Conservation (phyloP, 2,888 invertebrate species). For the Drosophila recens region DNA sequence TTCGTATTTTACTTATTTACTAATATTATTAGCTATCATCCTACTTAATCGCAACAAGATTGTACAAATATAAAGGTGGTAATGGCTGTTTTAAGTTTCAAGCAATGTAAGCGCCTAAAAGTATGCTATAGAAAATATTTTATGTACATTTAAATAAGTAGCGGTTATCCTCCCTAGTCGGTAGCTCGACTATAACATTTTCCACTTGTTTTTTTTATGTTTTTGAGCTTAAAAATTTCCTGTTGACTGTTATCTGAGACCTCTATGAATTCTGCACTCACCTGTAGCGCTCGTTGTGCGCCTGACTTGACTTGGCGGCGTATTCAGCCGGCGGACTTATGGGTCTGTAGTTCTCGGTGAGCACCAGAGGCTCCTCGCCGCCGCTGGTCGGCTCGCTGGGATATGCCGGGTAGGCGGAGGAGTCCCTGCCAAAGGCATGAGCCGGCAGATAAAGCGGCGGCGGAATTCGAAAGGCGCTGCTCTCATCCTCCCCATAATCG, state of each 20-base stretch:
- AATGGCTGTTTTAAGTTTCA: too few relatives aligned
- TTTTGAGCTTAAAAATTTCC: background rate
- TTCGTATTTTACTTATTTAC: too few relatives aligned
- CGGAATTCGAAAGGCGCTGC: conserved; percentile 68
- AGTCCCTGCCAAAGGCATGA: conserved; percentile 82
- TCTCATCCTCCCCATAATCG: conserved; percentile 72
- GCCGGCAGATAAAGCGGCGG: conserved; percentile 84
- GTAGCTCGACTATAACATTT: too few relatives aligned
- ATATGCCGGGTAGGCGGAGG: conserved; percentile 74
- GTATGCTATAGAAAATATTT: too few relatives aligned
- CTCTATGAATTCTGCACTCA: conserved; percentile 36
- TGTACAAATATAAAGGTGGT: too few relatives aligned
- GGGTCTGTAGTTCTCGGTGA: conserved; percentile 86
- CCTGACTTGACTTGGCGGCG: conserved; percentile 85
- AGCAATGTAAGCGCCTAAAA: too few relatives aligned
- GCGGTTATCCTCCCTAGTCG: too few relatives aligned
- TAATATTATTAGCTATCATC: too few relatives aligned
- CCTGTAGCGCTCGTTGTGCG: conserved; percentile 83
- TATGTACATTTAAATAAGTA: too few relatives aligned
- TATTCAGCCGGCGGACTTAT: conserved; percentile 91
- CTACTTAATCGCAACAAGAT: too few relatives aligned
- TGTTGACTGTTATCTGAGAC: background rate
- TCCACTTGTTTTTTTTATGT: too few relatives aligned
- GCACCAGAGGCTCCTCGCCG: conserved; percentile 83
- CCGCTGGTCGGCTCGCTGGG: conserved; percentile 63